Percentiles rank a stretch among this genome's conserved stretches.
Conservation (phyloP, 2,888 invertebrate species). For the Aethes cnicana region DNA sequence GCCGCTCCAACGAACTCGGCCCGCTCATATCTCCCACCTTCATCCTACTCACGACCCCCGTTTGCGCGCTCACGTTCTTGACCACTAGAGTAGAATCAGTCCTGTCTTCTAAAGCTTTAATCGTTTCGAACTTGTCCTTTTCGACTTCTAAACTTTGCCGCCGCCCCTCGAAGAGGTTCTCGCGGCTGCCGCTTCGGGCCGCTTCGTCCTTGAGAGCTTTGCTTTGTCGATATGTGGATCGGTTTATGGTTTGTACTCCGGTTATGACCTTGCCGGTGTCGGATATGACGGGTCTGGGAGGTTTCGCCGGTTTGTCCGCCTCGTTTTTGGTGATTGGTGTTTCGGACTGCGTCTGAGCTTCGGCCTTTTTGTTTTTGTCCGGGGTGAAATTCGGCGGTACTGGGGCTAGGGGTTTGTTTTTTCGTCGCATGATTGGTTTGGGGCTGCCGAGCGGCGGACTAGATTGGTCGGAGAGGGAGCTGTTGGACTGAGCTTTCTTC, state of each 20-base stretch:
- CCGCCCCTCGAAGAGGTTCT: slow-evolving; percentile 68
- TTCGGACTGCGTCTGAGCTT: slow-evolving; percentile 46
- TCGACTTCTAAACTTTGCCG: slow-evolving; percentile 82
- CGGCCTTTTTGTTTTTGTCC: slow-evolving; percentile 66
- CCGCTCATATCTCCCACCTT: slow-evolving; percentile 66
- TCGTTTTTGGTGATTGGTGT: slow-evolving; percentile 57
- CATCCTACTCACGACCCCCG: slow-evolving; percentile 67
- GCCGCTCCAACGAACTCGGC: slow-evolving; percentile 60
- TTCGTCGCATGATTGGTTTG: slow-evolving; percentile 86
- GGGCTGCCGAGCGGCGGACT: slow-evolving; percentile 89
- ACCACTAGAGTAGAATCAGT: slow-evolving; percentile 60
- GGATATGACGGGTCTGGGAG: slow-evolving; percentile 82
- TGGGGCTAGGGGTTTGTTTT: slow-evolving; percentile 89
- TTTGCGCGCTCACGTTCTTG: slow-evolving; percentile 70
- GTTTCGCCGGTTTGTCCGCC: slow-evolving; percentile 83
- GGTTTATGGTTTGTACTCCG: slow-evolving; percentile 83
- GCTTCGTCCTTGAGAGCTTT: slow-evolving; percentile 76
- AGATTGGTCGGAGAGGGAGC: slow-evolving; percentile 85
- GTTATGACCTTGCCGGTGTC: slow-evolving; percentile 74
- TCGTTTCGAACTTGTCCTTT: slow-evolving; percentile 66
- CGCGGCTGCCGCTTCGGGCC: slow-evolving; percentile 64
- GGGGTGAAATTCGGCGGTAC: slow-evolving; percentile 84
- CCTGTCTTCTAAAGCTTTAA: slow-evolving; percentile 44
- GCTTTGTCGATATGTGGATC: slow-evolving; percentile 79
- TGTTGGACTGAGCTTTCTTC: slow-evolving; percentile 85